Percentiles rank a stretch among this genome's conserved stretches.
Conservation (phyloP, 2,797 vertebrate genomes). For the Coilia nasus region DNA sequence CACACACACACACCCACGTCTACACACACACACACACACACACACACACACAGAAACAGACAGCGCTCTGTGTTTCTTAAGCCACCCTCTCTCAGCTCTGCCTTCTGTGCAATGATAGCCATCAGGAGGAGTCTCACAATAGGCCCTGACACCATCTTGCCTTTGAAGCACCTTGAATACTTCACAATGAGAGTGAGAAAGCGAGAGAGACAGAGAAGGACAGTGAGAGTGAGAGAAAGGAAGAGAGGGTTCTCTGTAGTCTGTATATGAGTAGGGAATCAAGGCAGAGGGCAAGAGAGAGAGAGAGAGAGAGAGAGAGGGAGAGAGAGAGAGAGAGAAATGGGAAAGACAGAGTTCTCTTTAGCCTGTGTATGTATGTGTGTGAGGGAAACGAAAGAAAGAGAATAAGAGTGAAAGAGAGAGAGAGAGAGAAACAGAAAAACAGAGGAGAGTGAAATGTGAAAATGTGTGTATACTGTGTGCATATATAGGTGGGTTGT, state of each 20-base stretch:
- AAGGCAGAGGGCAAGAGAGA: no score
- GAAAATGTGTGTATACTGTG: no score
- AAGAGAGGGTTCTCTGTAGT: not conserved
- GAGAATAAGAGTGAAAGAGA: not conserved
- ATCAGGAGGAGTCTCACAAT: slow-evolving; percentile 21
- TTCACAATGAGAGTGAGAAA: slow-evolving; percentile 13
- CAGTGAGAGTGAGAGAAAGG: no score
- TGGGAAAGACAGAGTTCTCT: not conserved
- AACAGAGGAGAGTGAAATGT: not conserved
- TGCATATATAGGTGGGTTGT: not conserved
- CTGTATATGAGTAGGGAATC: not conserved
- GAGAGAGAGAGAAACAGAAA: not conserved
- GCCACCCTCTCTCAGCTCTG: not conserved
- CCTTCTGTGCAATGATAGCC: slow-evolving; percentile 15
- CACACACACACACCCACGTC: not conserved
- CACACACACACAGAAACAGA: slow-evolving; percentile 7
- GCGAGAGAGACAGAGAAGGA: not conserved
- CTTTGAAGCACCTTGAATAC: slow-evolving; percentile 27
- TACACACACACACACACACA: not conserved
- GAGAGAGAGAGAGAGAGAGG: no score
- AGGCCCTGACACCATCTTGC: slow-evolving; percentile 18
- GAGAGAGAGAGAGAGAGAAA: no score
- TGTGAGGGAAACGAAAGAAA: not conserved
- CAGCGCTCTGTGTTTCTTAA: not conserved
- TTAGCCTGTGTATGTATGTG: not conserved